Evolutionary conservation across 2,888 invertebrate species (phyloP).

Genomic region (Deilephila elpenor): DNA sequence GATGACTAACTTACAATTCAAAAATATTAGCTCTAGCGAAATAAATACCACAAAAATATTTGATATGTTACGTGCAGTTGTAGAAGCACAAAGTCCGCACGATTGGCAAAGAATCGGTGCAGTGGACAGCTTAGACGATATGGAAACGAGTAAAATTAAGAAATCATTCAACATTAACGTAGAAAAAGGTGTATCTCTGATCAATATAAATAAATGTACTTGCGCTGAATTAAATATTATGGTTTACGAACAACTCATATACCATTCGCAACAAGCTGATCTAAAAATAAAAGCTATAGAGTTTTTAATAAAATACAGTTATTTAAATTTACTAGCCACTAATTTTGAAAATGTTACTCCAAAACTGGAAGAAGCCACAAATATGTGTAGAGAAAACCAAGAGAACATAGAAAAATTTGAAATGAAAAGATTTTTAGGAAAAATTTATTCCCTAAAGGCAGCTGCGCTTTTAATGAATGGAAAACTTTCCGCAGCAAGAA

Average conservation of each 20-base stretch:
- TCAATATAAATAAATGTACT: conserved; percentile 67
- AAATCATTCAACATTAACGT: conserved; percentile 59
- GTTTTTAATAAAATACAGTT: conserved; percentile 63
- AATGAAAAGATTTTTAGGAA: conserved; percentile 63
- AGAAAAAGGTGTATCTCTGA: conserved; percentile 68
- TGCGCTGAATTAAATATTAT: conserved; percentile 70
- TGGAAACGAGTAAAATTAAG: conserved; percentile 44
- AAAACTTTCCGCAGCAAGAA: conserved; percentile 59
- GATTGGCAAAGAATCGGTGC: conserved; percentile 72
- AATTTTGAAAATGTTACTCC: conserved; percentile 57
- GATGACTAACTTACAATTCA: conserved; percentile 55
- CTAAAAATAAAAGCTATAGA: conserved; percentile 66
- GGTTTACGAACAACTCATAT: conserved; percentile 70
- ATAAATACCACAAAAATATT: conserved; percentile 53
- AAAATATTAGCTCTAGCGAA: conserved; percentile 43
- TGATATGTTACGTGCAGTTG: conserved; percentile 65
- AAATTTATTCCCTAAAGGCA: conserved; percentile 69
- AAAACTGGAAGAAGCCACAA: conserved; percentile 68
- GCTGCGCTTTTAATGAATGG: conserved; percentile 59
- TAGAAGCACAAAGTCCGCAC: conserved; percentile 59
- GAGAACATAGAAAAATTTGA: conserved; percentile 49
- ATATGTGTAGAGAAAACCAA: conserved; percentile 51
- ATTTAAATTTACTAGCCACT: conserved; percentile 63
- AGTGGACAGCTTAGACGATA: conserved; percentile 64
- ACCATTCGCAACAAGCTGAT: conserved; percentile 74